phyloP scores from a whole-genome alignment of 2,888 invertebrate genomes.

The Rhaphigaster nebulosa region DNA sequence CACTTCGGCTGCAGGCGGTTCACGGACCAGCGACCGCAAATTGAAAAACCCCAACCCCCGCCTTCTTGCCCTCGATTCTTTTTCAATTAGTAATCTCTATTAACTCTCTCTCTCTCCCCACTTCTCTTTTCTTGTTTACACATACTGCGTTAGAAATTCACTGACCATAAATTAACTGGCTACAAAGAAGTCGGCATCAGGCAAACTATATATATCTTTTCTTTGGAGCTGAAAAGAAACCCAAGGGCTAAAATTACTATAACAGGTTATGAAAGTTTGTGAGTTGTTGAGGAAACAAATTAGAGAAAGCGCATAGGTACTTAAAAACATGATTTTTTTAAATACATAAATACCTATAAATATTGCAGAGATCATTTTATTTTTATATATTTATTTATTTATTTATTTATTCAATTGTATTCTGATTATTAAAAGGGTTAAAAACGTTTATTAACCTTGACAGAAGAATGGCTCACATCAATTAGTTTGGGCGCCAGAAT shows the following conservation, averaged over 20 bases:
- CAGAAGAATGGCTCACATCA: not conserved
- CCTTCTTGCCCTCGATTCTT: constrained; percentile 30
- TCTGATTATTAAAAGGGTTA: not conserved
- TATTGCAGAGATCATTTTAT: no score
- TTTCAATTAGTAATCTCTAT: constrained; percentile 41
- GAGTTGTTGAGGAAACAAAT: no score
- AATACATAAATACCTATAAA: no score
- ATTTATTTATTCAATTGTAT: no score
- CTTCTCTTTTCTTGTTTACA: not conserved
- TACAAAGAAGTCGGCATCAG: not conserved
- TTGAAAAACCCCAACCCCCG: constrained; percentile 33
- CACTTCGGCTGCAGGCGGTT: constrained; percentile 22
- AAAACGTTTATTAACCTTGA: no score
- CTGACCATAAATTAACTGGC: not conserved
- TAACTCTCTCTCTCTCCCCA: not conserved
- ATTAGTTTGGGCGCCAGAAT: not conserved
- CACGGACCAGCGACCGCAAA: constrained; percentile 12
- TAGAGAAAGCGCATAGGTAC: no score
- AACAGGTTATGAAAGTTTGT: no score
- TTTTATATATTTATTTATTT: no score
- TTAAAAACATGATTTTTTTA: no score
- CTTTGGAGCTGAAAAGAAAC: not conserved
- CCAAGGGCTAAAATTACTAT: not conserved
- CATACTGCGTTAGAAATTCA: not conserved
- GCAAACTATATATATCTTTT: not conserved